Conservation (phyloP, 2,113 vertebrate genomes). For the Myotis lucifugus region DNA sequence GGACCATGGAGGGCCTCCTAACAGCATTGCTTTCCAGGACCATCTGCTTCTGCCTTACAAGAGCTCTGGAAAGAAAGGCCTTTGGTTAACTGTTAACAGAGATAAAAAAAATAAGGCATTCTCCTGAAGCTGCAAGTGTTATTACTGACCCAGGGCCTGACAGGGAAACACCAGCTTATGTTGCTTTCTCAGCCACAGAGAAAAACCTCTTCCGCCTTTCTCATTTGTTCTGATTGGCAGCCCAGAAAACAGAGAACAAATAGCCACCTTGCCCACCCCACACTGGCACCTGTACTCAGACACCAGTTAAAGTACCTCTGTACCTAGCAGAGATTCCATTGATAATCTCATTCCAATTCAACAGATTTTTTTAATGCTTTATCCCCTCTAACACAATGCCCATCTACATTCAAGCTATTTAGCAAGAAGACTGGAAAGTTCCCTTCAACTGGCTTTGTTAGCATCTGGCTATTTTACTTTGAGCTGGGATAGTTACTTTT, state of each 20-base stretch:
- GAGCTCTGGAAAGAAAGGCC: neutral
- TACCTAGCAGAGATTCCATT: neutral
- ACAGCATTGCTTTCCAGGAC: neutral
- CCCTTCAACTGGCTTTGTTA: neutral
- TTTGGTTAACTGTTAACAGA: neutral
- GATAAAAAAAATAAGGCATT: neutral
- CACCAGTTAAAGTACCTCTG: neutral
- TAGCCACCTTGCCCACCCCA: no score
- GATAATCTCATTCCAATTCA: neutral
- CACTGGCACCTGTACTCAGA: neutral
- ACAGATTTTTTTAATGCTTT: neutral
- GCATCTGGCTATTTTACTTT: neutral
- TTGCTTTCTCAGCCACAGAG: neutral
- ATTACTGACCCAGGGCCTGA: neutral
- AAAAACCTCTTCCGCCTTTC: neutral
- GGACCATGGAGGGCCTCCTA: neutral
- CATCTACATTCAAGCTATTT: neutral
- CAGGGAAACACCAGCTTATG: neutral
- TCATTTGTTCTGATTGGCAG: neutral
- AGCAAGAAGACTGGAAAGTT: neutral
- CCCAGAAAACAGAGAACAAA: neutral
- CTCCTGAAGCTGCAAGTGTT: neutral
- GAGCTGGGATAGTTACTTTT: neutral
- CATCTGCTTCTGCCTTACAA: neutral
- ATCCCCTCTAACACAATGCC: neutral